phyloP scores from a whole-genome alignment of 2,888 invertebrate genomes.

The Lucinisca nassula region DNA sequence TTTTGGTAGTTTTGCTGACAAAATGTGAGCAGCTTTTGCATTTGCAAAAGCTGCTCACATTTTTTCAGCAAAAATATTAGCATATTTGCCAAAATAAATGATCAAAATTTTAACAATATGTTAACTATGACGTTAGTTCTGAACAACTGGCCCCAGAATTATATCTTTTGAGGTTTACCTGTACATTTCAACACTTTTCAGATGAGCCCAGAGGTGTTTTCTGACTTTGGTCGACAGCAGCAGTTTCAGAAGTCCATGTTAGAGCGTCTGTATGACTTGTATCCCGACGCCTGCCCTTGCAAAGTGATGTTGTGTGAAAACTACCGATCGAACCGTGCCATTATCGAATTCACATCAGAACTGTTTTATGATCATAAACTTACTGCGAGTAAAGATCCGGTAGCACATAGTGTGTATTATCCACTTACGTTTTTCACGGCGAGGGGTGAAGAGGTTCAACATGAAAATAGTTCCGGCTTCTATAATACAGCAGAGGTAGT shows the following conservation, averaged over 20 bases:
- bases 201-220: slow-evolving; percentile 94
- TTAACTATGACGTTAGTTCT: no score
- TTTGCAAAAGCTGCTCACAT: no score
- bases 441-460: slow-evolving; percentile 94
- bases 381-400: slow-evolving; percentile 92
- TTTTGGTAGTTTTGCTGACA: no score
- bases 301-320: slow-evolving; percentile 94
- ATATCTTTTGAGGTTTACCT: no score
- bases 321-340: slow-evolving; percentile 94
- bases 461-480: slow-evolving; percentile 92
- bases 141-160: no score
- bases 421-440: slow-evolving; percentile 95
- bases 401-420: slow-evolving; percentile 92
- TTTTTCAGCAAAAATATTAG: no score
- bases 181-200: no score
- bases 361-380: slow-evolving; percentile 94
- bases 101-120: no score
- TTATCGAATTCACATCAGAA: slow-evolving; percentile 94
- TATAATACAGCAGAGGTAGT: slow-evolving; percentile 94
- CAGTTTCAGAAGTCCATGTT: slow-evolving; percentile 91
- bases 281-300: slow-evolving; percentile 92
- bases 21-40: no score
- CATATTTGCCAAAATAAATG: no score
- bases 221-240: slow-evolving; percentile 89
- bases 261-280: slow-evolving; percentile 93